These are phyloP conservation scores for Platycercus adscitus DNA, from an alignment of 2,113 vertebrate species.

Conservation along the genomic window DNA sequence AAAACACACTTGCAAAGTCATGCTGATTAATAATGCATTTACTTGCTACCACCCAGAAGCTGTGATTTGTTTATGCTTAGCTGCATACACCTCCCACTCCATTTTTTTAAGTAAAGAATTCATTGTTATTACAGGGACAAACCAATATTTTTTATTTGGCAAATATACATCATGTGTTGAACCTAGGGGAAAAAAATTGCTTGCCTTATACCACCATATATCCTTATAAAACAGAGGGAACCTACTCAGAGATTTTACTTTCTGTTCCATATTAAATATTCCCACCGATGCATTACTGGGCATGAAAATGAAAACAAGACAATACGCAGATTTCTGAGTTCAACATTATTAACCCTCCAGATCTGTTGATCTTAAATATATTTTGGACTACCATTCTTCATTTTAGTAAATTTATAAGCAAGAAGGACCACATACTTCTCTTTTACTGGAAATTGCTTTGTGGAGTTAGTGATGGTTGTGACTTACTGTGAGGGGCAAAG, in stretches of 20 bases:
- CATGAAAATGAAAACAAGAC: background rate
- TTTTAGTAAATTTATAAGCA: background rate
- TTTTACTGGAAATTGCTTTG: background rate
- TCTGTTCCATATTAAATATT: background rate
- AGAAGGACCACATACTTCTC: background rate
- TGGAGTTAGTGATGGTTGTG: background rate
- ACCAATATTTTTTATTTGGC: background rate
- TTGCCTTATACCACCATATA: background rate
- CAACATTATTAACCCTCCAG: background rate
- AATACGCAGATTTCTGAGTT: background rate
- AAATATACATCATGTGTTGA: background rate
- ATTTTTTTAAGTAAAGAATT: background rate
- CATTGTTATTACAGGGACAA: background rate
- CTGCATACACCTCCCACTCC: rapidly evolving
- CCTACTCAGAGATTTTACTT: background rate
- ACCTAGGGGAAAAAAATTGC: background rate
- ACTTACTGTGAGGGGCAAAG: background rate
- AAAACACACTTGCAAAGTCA: background rate
- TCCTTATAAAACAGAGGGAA: background rate
- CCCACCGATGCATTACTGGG: background rate
- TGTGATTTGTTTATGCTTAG: background rate
- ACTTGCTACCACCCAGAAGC: background rate
- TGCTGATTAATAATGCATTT: background rate
- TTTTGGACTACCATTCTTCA: background rate
- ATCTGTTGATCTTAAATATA: background rate